These are phyloP conservation scores for Tetheella fluctuosa DNA, from an alignment of 2,888 invertebrate genomes.

Conservation along the genomic window DNA sequence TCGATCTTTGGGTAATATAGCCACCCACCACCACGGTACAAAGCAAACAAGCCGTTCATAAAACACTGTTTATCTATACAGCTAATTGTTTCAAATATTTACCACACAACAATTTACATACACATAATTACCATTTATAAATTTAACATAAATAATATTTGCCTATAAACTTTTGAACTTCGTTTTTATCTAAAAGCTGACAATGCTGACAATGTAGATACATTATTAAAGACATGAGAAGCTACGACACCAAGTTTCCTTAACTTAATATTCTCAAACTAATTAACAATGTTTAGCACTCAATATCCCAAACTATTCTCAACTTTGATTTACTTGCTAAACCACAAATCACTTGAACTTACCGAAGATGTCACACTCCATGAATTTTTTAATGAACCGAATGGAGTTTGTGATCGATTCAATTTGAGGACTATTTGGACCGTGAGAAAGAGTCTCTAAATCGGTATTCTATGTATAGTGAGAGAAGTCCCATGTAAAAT, in stretches of 20 bases:
- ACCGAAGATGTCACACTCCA: not conserved
- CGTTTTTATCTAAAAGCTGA: not conserved
- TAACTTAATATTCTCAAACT: not conserved
- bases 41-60: too few species aligned
- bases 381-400: constrained; percentile 8
- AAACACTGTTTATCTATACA: too few species aligned
- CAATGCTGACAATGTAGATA: too few species aligned
- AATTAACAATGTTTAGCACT: not conserved
- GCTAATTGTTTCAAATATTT: too few species aligned
- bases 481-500: not conserved
- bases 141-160: not conserved
- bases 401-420: constrained; percentile 2
- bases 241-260: not conserved
- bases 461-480: not conserved
- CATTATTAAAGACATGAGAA: not conserved
- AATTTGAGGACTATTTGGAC: constrained; percentile 6
- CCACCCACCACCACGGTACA: too few species aligned
- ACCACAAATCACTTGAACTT: constrained; percentile 8
- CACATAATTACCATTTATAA: too few species aligned
- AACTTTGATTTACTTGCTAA: not conserved
- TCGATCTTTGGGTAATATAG: not conserved
- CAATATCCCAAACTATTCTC: not conserved
- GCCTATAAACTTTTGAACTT: not conserved
- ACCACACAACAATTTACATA: too few species aligned
- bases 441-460: not conserved